Evolutionary conservation across 2,888 invertebrate genomes (phyloP), one percentile per base, ranked within the genome.

Genomic region (Pedicia rivosa): DNA sequence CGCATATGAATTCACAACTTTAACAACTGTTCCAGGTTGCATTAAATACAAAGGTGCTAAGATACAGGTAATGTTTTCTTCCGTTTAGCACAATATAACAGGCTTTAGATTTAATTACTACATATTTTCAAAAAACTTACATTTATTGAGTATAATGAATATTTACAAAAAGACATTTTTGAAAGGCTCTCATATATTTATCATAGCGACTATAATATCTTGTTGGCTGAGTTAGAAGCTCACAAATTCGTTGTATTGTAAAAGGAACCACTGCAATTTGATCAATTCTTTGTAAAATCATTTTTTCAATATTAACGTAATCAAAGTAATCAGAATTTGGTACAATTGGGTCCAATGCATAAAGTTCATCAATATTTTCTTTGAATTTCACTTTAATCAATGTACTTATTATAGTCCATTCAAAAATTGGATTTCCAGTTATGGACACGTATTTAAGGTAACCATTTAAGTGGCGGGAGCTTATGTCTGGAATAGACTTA

Each of bases 21-120:
- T 99, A 5, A 99, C 98, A 2, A 98, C 98, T 7, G 98, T 99
- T 9, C 98, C 98, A 0, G 98, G 98, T 12, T 98, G 98, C 56
- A 95, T 97, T 49, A 91, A 90, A 64, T 92, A 91, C 59, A 97
- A 99, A 64, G 98, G 97, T 46, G 98, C 97, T 44, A 99, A 98
- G 67, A 91, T 98, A 56, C 92, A 92, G 72, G 86, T 86, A 51
- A 48, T 43, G 41, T 20, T 36, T 17, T 25, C 30, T 20, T 8
- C 5, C 20, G 5, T 5, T n/a, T n/a, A n/a, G n/a, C n/a, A n/a
- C n/a, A n/a, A n/a, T n/a, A n/a, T n/a, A n/a, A n/a, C n/a, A n/a
- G n/a, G n/a, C n/a, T n/a, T n/a, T n/a, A n/a, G n/a, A n/a, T n/a
- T n/a, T n/a, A n/a, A n/a, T 20, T 20, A 6, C 5, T 20, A 6